These are phyloP conservation scores for Aromia moschata DNA, from an alignment of 2,888 invertebrate species.

Conservation along the genomic window DNA sequence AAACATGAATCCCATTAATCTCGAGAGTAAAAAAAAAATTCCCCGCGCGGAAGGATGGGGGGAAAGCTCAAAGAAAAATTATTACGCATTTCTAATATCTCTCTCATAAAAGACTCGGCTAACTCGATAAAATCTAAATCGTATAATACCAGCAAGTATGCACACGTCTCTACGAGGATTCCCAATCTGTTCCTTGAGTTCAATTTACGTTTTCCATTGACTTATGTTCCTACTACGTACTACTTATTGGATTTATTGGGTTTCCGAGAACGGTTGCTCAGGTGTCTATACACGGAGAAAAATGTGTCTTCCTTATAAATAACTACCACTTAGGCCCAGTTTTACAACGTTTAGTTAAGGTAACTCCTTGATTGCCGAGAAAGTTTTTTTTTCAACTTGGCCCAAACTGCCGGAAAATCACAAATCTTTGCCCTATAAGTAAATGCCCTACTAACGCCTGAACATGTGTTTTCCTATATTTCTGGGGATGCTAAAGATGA, in stretches of 20 bases:
- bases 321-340: too few relatives aligned
- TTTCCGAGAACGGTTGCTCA: not conserved
- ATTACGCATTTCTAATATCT: constrained; percentile 2
- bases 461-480: too few relatives aligned
- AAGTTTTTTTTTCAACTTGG: too few relatives aligned
- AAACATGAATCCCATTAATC: not conserved
- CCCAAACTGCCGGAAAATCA: too few relatives aligned
- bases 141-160: not conserved
- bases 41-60: not conserved
- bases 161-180: not conserved
- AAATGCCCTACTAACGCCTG: too few relatives aligned
- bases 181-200: not conserved
- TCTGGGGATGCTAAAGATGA: too few relatives aligned
- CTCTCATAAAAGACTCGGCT: not conserved
- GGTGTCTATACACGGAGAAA: too few relatives aligned
- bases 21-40: not conserved
- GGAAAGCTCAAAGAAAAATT: constrained; percentile 4
- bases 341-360: too few relatives aligned
- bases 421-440: too few relatives aligned
- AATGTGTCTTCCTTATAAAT: too few relatives aligned
- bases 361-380: too few relatives aligned
- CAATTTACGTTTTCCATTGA: not conserved
- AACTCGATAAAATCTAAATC: not conserved
- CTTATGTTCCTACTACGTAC: not conserved
- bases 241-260: not conserved